Evolutionary conservation across 1,140 invertebrate genomes (phyloP), one percentile per base, ranked within the genome.

Genomic region (Drosophila murphyi): DNA sequence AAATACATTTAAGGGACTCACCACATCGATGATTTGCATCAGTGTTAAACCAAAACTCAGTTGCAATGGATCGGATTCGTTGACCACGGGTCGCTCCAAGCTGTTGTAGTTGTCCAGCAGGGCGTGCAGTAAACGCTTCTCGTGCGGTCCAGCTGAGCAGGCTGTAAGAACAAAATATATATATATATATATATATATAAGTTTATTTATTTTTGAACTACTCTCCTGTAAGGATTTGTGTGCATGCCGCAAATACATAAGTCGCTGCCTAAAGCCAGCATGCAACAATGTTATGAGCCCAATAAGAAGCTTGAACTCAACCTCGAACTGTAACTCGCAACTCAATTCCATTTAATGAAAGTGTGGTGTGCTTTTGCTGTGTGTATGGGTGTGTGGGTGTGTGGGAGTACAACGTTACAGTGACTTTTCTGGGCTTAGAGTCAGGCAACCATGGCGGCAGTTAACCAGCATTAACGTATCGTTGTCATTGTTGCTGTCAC

Each of bases 11-110:
- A 20, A 12, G 5, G 5, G 8, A 96, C 97, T 96, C 95, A 99
- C 99, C 96, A 99, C 98, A 95, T 99, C 99, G 93, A 99, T 99
- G 93, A 99, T 99, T 95, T 99, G 99, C 96, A 99, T 99, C 85
- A 99, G 95, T 82, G 97, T 98, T 92, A 99, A 95, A 90, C 98
- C 98, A 94, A 99, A 98, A 93, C 96, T 97, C 92, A 99, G 96
- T 93, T 97, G 95, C 81, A 99, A 95, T 89, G 98, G 97, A 92
- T 99, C 97, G 87, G 97, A 97, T 95, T 99, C 98, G 94, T 99
- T 99, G 91, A 96, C 96, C 81, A 99, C 98, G 54, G 99, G 99
- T 89, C 99, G 94, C 94, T 99, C 98, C 93, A 99, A 95, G 86
- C 97, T 96, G 94, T 99, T 99, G 95, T 99, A 99, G 91, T 97